Evolutionary conservation across 2,797 vertebrate species (phyloP), one percentile per base, ranked within the genome.

Genomic region (Hydrolagus colliei): DNA sequence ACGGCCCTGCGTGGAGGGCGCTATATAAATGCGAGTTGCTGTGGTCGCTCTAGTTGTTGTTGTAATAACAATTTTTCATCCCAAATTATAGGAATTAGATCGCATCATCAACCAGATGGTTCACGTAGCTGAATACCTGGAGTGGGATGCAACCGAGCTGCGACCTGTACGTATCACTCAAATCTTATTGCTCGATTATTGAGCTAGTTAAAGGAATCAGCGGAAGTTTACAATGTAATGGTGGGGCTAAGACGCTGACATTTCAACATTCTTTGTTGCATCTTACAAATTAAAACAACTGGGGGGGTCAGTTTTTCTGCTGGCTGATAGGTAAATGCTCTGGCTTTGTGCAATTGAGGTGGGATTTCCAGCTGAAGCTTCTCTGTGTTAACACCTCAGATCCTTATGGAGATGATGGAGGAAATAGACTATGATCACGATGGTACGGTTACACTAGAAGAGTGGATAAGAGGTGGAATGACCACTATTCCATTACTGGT

Each of bases 31-130:
- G 27, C 27, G 27, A 27, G 27, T 27, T 27, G 27, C 27, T 27
- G 27, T 27, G 27, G 27, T 27, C 27, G 27, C 27, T 27, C 27
- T 27, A 27, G 41, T 52, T 52, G 41, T 52, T 52, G 41, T 52
- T 52, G 41, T 52, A 1, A 1, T 52, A 52, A 52, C 6, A 52
- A 52, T 52, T 52, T 52, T 52, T 52, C 41, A 52, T 52, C 41
- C 41, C 41, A 86, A 71, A 86, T 86, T 86, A 65, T 72, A 98
- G 97, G 97, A 97, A 90, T 91, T 98, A 89, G 96, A 98, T 88
- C 94, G 94, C 4, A 98, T 98, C 89, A 96, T 98, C 90, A 97
- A 92, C 90, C 97, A 98, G 91, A 98, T 98, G 96, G 95, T 98
- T 71, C 97, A 98, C 0, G 94, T 98, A 27, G 97, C 97, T 0